Evolutionary conservation across 35 echinoderm and acorn worm species (phyloP).

Genomic region (Strongylocentrotus purpuratus): DNA sequence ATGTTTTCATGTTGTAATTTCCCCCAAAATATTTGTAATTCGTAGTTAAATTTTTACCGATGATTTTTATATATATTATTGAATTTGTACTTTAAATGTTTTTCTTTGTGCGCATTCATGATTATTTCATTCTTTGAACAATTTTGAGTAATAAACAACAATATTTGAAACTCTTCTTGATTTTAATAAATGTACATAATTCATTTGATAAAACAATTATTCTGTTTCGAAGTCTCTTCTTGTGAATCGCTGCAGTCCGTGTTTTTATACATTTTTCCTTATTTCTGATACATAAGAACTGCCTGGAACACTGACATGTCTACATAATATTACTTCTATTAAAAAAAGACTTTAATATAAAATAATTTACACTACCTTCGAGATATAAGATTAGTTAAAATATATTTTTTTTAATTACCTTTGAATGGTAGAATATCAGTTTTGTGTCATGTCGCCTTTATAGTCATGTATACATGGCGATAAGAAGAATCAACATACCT

Average conservation of each 20-base stretch:
- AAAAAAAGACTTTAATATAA: too few species aligned
- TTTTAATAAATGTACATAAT: not conserved
- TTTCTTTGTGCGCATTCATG: not conserved
- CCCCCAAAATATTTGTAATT: not conserved
- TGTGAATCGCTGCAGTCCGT: not conserved
- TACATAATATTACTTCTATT: too few species aligned
- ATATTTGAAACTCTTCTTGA: not conserved
- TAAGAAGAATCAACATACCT: too few species aligned
- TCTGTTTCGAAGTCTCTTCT: not conserved
- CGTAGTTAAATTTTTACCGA: not conserved
- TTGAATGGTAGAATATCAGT: too few species aligned
- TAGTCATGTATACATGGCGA: too few species aligned
- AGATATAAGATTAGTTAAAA: too few species aligned
- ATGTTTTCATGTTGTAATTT: not conserved
- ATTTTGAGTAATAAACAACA: not conserved
- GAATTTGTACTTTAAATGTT: not conserved
- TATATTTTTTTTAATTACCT: too few species aligned
- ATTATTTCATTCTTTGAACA: not conserved
- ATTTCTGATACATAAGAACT: not conserved
- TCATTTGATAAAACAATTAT: not conserved
- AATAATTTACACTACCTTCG: too few species aligned
- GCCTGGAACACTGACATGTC: not conserved
- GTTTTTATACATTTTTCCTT: not conserved
- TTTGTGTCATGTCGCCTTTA: too few species aligned
- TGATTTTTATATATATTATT: constrained; percentile 15